phyloP scores from a whole-genome alignment of 1,140 invertebrate species.

The Drosophila parvula region DNA sequence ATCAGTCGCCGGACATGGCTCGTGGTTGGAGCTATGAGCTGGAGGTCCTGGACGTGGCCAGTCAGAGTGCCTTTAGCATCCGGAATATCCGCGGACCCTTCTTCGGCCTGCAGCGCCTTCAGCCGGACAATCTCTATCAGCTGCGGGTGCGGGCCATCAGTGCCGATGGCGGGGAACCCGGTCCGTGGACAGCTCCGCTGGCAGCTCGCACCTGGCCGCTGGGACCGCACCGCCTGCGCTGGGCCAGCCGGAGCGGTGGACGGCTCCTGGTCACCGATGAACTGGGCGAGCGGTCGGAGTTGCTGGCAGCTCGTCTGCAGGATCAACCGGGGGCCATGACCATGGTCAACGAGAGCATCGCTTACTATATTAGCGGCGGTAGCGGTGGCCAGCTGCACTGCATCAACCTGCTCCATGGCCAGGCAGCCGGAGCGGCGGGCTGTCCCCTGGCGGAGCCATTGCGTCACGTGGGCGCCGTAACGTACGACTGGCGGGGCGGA shows the following conservation, averaged over 20 bases:
- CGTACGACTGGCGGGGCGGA: slow-evolving; percentile 94
- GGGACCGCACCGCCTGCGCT: slow-evolving; percentile 85
- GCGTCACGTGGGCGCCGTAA: slow-evolving; percentile 88
- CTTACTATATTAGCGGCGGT: slow-evolving; percentile 56
- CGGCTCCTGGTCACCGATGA: slow-evolving; percentile 88
- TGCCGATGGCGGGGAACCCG: slow-evolving; percentile 89
- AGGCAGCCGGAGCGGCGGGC: slow-evolving; percentile 33
- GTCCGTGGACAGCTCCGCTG: slow-evolving; percentile 93
- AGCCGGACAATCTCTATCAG: slow-evolving; percentile 90
- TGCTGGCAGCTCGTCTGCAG: neutral
- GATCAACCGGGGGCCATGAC: slow-evolving; percentile 28
- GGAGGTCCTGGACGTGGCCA: slow-evolving; percentile 87
- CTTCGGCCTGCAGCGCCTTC: slow-evolving; percentile 88
- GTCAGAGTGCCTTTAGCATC: slow-evolving; percentile 78
- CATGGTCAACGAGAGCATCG: slow-evolving; percentile 62
- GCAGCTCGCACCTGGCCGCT: slow-evolving; percentile 87
- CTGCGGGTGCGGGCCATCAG: slow-evolving; percentile 86
- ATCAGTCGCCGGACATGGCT: slow-evolving; percentile 93
- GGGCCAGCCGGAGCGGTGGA: slow-evolving; percentile 89
- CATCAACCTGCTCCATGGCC: slow-evolving; percentile 55
- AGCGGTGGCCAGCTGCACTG: slow-evolving; percentile 38
- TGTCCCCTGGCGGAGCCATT: slow-evolving; percentile 12
- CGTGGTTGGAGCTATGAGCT: slow-evolving; percentile 94
- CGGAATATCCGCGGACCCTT: slow-evolving; percentile 87
- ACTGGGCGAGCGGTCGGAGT: slow-evolving; percentile 87